Evolutionary conservation across 2,113 vertebrate genomes (phyloP), one percentile per base, ranked within the genome.

Genomic region (Oceanites oceanicus): DNA sequence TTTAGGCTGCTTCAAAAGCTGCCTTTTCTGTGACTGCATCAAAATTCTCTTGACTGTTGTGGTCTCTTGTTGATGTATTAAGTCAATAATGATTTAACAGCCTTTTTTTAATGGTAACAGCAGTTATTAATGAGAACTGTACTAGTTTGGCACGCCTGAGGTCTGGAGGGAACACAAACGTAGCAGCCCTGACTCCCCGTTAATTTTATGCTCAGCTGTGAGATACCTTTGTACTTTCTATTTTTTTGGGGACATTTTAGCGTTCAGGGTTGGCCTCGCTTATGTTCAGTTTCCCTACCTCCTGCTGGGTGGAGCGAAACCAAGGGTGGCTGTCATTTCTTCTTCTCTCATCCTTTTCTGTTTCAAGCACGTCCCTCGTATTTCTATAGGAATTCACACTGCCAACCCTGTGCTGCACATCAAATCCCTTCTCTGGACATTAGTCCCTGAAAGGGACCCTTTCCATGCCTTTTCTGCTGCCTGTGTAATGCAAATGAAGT

Each of bases 391-490:
- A 55, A 92, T 71, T 18, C 14, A 1, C 15, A 2, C 6, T 53
- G 62, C 36, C 42, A 56, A 15, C 45, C 32, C 55, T 15, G 26
- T 59, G 61, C n/a, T 77, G 78, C 52, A 14, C 16, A 23, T 34
- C 22, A 49, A 8, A 9, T 11, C 30, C 30, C 19, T 74, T 61
- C 47, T 36, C 0, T 2, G 78, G 55, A 15, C 13, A 0, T 10
- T 5, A 34, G 42, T 38, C 67, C n/a, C n/a, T 55, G 61, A 11
- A 32, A 81, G 36, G 30, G 47, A 26, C n/a, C 3, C 0, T 27
- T 76, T 40, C 50, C 11, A 23, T 15, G 23, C 7, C 18, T 71
- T 13, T 53, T 16, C 15, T 75, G 55, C 45, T 42, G 25, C 30
- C 56, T 59, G 8, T 70, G 72, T 47, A 22, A 65, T 65, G 66